Base-by-base conservation (phyloP, 2,797 vertebrate species). In the Morelia viridis region DNA sequence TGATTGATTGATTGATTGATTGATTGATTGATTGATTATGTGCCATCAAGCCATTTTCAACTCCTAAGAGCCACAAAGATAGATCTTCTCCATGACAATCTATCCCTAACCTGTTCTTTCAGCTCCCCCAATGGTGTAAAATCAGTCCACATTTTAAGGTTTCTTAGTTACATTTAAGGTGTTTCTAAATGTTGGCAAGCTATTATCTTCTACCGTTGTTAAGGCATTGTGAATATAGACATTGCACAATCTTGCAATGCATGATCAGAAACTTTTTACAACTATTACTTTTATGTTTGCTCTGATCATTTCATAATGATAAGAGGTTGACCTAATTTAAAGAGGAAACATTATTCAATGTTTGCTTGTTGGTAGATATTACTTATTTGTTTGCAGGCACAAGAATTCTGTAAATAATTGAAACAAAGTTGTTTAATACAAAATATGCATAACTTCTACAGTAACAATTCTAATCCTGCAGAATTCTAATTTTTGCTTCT, bases 391-490 rank as follows among this genome's bases (percentile, higher is more conserved):
- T 88, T 50, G 4, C 1, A 60, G 31, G 60, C 19, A 64, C 28
- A 35, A 80, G 60, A 71, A 94, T 46, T 91, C 71, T 22, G 15
- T 22, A 31, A 11, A 26, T 85, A 53, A 83, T 19, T 65, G 1
- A 58, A 50, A 57, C 24, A 89, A 89, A 84, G 61, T 50, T 76
- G 3, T 80, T 3, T 62, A 96, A 71, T 93, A 94, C 17, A 24
- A 95, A 95, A 95, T 9, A 62, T 64, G 58, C 84, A 85, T 86
- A 90, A 90, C 6, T 93, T 95, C 80, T 80, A 85, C 76, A 94
- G 31, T 93, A 35, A 93, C 90, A 41, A 41, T 41, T 41, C 41
- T 41, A 41, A 93, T 91, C 88, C 41, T 24, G 1, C 31, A 89
- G 58, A 13, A 2, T 89, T 92, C 90, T 83, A 87, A 31, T 56